A percentile compares a stretch with the other conserved stretches of the same genome.
Evolutionary conservation across 2,113 vertebrate genomes (phyloP).

Genomic region (Sturnus vulgaris): DNA sequence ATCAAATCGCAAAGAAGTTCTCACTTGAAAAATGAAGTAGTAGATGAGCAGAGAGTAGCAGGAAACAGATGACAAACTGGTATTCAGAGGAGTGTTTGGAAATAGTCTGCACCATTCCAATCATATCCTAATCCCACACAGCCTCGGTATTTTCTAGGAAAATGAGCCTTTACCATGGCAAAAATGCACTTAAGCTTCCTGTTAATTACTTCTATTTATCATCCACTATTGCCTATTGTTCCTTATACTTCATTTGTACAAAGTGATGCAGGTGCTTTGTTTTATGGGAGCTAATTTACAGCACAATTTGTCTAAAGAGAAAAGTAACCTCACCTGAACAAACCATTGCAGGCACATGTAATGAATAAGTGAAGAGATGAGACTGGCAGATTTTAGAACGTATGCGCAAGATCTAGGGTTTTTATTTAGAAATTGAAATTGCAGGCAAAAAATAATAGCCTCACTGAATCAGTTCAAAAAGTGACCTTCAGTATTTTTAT

Average conservation of each 20-base stretch:
- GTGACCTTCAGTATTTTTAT: neutral
- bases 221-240: neutral
- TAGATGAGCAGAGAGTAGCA: neutral
- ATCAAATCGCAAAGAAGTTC: neutral
- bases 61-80: neutral
- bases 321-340: neutral
- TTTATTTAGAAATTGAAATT: slow-evolving; percentile 2
- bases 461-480: neutral
- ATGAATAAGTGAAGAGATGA: neutral
- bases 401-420: neutral
- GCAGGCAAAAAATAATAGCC: neutral
- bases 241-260: neutral
- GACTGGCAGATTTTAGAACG: neutral
- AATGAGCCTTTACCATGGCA: neutral
- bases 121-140: fast-evolving
- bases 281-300: neutral
- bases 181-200: neutral
- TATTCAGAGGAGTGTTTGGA: neutral
- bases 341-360: neutral
- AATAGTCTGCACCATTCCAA: neutral
- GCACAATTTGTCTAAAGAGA: neutral
- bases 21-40: neutral
- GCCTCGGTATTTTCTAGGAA: neutral
- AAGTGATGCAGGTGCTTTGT: neutral
- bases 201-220: neutral